Evolutionary conservation across 1,140 invertebrate species (phyloP).

Genomic region (Pissodes strobi): DNA sequence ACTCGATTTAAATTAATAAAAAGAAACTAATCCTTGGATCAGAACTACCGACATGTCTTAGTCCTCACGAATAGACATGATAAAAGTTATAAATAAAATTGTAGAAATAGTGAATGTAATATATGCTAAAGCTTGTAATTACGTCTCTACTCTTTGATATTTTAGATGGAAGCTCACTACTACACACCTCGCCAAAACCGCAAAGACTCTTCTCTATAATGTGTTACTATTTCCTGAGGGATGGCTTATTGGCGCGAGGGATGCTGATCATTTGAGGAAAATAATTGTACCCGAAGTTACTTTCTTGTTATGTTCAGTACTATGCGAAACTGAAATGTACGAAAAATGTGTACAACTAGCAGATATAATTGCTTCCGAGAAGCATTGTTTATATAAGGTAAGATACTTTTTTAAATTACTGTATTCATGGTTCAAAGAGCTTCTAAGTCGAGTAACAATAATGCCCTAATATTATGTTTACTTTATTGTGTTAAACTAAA

Average conservation of each 20-base stretch:
- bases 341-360: constrained; percentile 79
- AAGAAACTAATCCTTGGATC: too few species aligned
- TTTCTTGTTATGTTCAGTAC: constrained; percentile 77
- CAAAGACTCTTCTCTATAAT: constrained; percentile 82
- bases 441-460: too few species aligned
- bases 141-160: too few species aligned
- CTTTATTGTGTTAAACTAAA: too few species aligned
- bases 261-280: constrained; percentile 65
- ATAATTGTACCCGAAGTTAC: constrained; percentile 84
- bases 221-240: constrained; percentile 86
- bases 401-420: neutral
- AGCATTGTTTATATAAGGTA: constrained; percentile 76
- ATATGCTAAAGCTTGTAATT: too few species aligned
- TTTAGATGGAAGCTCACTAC: constrained; percentile 71
- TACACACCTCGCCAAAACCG: constrained; percentile 53
- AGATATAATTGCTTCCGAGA: constrained; percentile 78
- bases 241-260: constrained; percentile 80
- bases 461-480: too few species aligned
- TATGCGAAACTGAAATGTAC: constrained; percentile 75
- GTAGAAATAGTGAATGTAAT: too few species aligned
- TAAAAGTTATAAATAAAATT: too few species aligned
- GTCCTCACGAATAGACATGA: too few species aligned
- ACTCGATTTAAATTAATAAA: too few species aligned
- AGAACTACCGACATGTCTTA: too few species aligned
- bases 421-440: too few species aligned